Evolutionary conservation across 2,888 invertebrate genomes (phyloP).

Genomic region (Xanthostigma xanthostigma): DNA sequence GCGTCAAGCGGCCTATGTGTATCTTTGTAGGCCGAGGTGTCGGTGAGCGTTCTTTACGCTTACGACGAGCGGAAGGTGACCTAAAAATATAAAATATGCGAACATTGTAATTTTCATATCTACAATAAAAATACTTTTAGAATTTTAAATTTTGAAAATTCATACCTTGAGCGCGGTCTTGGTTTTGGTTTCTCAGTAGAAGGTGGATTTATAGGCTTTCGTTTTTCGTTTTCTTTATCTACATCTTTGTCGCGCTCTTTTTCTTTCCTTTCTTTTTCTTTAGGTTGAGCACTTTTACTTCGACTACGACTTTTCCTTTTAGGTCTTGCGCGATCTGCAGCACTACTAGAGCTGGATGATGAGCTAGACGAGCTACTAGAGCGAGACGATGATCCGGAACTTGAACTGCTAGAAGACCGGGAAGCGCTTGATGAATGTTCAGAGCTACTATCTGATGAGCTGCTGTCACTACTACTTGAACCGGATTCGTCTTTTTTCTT

Average conservation of each 20-base stretch:
- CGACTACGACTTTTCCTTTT: constrained; percentile 33
- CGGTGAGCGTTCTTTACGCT: constrained; percentile 69
- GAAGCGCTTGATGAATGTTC: constrained; percentile 52
- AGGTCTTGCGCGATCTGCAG: constrained; percentile 43
- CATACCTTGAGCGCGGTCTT: constrained; percentile 28
- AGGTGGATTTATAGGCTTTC: constrained; percentile 16
- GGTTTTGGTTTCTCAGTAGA: constrained; percentile 26
- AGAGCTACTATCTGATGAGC: constrained; percentile 66
- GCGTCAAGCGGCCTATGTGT: constrained; percentile 81
- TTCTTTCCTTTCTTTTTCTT: constrained; percentile 23
- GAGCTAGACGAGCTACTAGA: constrained; percentile 41
- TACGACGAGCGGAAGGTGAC: constrained; percentile 46
- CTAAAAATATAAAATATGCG: not conserved
- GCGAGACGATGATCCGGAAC: constrained; percentile 36
- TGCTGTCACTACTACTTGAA: constrained; percentile 67
- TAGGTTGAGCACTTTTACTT: constrained; percentile 25
- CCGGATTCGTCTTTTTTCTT: constrained; percentile 59
- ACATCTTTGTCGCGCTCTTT: constrained; percentile 30
- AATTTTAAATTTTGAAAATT: not conserved
- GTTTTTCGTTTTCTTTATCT: constrained; percentile 23
- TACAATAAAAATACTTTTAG: not conserved
- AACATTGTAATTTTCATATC: not conserved
- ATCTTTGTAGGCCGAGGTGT: constrained; percentile 86
- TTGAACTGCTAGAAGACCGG: constrained; percentile 66
- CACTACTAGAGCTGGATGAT: constrained; percentile 50